Evolutionary conservation across 2,888 invertebrate species (phyloP).

Genomic region (Pasiphila rectangulata): DNA sequence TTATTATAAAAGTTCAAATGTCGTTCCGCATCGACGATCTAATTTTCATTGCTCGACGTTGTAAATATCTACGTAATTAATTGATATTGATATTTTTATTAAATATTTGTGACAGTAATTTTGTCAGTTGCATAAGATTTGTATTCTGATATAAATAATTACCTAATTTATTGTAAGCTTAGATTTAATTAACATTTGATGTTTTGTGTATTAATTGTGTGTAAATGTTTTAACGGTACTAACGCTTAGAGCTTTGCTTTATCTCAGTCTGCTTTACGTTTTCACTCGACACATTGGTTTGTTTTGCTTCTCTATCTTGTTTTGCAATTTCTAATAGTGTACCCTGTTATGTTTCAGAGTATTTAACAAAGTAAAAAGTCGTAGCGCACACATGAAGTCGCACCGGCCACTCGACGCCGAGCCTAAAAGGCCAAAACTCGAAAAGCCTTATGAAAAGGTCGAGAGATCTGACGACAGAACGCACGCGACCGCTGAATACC

Average conservation of each 20-base stretch:
- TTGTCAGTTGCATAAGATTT: conserved; percentile 60
- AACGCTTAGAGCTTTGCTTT: conserved; percentile 65
- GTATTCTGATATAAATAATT: conserved; percentile 41
- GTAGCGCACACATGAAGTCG: conserved; percentile 99
- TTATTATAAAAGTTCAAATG: conserved; percentile 27
- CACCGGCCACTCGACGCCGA: conserved; percentile 95
- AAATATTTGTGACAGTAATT: conserved; percentile 51
- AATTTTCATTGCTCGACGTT: conserved; percentile 41
- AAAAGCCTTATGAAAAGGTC: conserved; percentile 81
- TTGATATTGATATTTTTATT: conserved; percentile 49
- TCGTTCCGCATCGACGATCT: conserved; percentile 41
- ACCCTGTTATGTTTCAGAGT: conserved; percentile 87
- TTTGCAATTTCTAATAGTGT: conserved; percentile 71
- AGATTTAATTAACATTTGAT: conserved; percentile 49
- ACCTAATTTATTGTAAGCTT: conserved; percentile 59
- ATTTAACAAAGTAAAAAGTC: conserved; percentile 98
- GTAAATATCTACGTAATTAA: conserved; percentile 51
- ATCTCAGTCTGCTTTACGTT: conserved; percentile 45
- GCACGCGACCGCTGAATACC: conserved; percentile 66
- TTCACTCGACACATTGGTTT: conserved; percentile 39
- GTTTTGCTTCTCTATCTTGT: conserved; percentile 48
- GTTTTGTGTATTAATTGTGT: conserved; percentile 59
- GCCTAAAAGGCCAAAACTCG: conserved; percentile 84
- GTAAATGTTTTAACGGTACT: conserved; percentile 56
- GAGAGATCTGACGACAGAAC: conserved; percentile 74